Evolutionary conservation across 2,797 vertebrate species (phyloP).

Genomic region (Agapornis canus): DNA sequence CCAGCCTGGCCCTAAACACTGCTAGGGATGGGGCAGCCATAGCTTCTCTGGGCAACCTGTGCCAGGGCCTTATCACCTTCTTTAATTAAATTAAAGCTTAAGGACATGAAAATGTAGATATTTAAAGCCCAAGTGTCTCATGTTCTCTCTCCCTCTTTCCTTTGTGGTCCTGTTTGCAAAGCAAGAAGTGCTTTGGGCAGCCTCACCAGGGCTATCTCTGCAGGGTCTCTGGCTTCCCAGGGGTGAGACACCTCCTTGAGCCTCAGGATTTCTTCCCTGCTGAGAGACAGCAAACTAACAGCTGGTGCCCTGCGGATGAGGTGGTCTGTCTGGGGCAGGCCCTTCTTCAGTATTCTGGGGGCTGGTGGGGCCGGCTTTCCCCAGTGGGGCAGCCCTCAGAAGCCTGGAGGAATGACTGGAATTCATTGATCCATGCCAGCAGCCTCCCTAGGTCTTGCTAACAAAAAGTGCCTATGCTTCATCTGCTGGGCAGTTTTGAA

Average conservation of each 20-base stretch:
- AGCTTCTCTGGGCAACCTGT: not conserved
- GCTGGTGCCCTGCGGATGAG: fast-evolving
- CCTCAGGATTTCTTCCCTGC: not conserved
- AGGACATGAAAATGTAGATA: not conserved
- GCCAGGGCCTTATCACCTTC: not conserved
- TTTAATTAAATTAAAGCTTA: not conserved
- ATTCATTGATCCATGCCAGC: not conserved
- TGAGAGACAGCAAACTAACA: not conserved
- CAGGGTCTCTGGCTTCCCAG: not conserved
- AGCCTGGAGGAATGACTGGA: constrained; percentile 28
- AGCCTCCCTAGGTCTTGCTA: fast-evolving
- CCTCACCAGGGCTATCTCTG: not conserved
- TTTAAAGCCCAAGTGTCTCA: not conserved
- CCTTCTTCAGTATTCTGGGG: not conserved
- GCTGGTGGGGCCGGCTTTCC: not conserved
- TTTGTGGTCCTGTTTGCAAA: not conserved
- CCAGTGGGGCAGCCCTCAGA: not conserved
- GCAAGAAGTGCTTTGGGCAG: not conserved
- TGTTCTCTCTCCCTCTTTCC: not conserved
- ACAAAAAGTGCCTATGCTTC: not conserved
- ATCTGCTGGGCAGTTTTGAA: not conserved
- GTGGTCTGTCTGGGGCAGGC: not conserved
- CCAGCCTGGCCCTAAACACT: not conserved
- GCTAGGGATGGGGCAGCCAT: not conserved
- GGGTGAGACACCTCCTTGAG: not conserved